Conservation (phyloP, 2,888 invertebrate genomes). For the Tenthredo amoena region DNA sequence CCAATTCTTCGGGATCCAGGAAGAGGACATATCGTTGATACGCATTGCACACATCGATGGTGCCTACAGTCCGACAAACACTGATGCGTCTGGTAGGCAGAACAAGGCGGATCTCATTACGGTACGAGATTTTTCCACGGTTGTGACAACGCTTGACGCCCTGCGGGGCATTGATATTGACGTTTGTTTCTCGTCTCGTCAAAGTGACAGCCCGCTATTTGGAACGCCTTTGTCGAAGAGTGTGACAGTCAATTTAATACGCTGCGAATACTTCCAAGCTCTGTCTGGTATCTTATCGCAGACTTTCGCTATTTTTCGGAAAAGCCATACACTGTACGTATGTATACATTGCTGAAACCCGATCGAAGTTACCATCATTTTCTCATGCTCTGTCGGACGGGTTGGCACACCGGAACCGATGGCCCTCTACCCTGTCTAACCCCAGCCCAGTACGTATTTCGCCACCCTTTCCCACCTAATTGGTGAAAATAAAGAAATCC, state of each 20-base stretch:
- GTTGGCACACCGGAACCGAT: slow-evolving; percentile 1
- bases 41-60: not conserved
- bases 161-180: slow-evolving; percentile 40
- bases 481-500: slow-evolving; percentile 35
- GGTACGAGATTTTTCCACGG: slow-evolving; percentile 30
- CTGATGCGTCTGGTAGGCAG: slow-evolving; percentile 7
- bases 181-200: slow-evolving; percentile 44
- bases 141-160: slow-evolving; percentile 33
- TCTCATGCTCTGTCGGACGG: not conserved
- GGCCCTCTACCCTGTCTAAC: not conserved
- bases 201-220: slow-evolving; percentile 39
- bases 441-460: not conserved
- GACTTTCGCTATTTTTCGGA: not conserved
- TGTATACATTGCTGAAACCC: not conserved
- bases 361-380: slow-evolving; percentile 14
- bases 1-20: not conserved
- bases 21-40: not conserved
- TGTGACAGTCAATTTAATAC: slow-evolving; percentile 40
- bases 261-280: slow-evolving; percentile 5
- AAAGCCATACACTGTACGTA: not conserved
- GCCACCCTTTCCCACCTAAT: slow-evolving; percentile 36
- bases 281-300: not conserved
- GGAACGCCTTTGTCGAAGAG: slow-evolving; percentile 33
- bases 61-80: not conserved
- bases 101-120: slow-evolving; percentile 46